These are phyloP conservation scores for Drosophila engyochracea DNA, from an alignment of 2,888 invertebrate genomes.

Conservation along the genomic window DNA sequence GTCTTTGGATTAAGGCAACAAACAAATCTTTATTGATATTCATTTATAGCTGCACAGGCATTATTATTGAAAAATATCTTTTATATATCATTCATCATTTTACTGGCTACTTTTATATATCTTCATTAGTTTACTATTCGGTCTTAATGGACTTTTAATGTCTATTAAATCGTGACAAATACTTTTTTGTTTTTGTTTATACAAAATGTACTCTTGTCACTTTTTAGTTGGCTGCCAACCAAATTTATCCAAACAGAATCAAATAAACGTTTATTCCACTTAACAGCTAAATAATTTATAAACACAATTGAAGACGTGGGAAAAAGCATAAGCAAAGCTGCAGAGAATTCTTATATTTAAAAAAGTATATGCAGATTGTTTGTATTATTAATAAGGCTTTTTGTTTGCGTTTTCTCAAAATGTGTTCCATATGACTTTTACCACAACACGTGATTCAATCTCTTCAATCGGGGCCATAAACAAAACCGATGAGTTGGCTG, in stretches of 20 bases:
- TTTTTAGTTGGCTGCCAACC: conserved; percentile 29
- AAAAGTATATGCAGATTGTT: conserved; percentile 18
- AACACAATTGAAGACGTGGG: conserved; percentile 66
- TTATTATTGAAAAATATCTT: neutral
- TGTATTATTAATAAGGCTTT: conserved; percentile 21
- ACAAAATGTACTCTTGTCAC: neutral
- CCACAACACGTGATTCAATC: conserved; percentile 62
- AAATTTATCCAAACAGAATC: conserved; percentile 37
- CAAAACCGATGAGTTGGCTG: conserved; percentile 21
- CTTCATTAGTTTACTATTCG: neutral
- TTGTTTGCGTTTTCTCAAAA: conserved; percentile 16
- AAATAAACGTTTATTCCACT: conserved; percentile 45
- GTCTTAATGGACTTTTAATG: neutral
- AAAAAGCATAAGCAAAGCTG: conserved; percentile 55
- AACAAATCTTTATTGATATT: neutral
- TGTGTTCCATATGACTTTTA: conserved; percentile 17
- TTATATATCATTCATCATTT: neutral
- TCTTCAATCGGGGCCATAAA: conserved; percentile 26
- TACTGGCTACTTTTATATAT: neutral
- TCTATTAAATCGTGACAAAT: neutral
- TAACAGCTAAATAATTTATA: conserved; percentile 55
- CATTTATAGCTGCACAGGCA: neutral
- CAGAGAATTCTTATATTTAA: conserved; percentile 8
- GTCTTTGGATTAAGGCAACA: neutral
- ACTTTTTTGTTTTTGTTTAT: conserved; percentile 29